Evolutionary conservation across 1,140 invertebrate genomes (phyloP).

Genomic region (Drosophila saltans): DNA sequence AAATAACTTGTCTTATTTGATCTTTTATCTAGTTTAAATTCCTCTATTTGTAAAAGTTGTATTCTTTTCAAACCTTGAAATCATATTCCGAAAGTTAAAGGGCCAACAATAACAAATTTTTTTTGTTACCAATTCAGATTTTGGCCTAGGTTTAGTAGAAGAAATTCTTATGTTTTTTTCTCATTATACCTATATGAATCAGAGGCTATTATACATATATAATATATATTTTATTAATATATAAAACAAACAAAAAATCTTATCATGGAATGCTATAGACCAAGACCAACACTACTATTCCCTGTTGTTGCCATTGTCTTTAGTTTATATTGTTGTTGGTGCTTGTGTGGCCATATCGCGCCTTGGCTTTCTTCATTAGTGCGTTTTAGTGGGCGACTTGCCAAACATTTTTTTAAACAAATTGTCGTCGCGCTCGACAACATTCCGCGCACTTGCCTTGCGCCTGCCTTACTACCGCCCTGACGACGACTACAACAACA

Average conservation of each 20-base stretch:
- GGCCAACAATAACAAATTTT: no score
- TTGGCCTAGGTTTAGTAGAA: background rate
- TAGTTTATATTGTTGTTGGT: conserved; percentile 39
- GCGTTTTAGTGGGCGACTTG: conserved; percentile 79
- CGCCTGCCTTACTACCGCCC: conserved; percentile 48
- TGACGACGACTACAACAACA: background rate
- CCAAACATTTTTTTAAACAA: conserved; percentile 83
- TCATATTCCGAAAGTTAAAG: no score
- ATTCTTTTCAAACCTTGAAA: background rate
- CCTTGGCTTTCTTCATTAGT: conserved; percentile 60
- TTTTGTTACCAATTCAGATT: no score
- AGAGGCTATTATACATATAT: background rate
- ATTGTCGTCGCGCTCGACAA: conserved; percentile 83
- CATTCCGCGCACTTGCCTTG: conserved; percentile 76
- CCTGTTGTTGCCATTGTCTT: conserved; percentile 36
- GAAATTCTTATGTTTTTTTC: background rate
- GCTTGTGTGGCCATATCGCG: conserved; percentile 36
- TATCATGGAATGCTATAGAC: conserved; percentile 57
- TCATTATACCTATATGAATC: background rate
- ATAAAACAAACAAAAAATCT: conserved; percentile 32
- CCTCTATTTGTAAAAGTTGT: no score
- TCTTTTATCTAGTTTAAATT: no score
- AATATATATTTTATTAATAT: background rate
- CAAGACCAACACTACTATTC: conserved; percentile 14
- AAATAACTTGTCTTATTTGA: no score